A percentile compares a stretch with the other conserved stretches of the same genome.
Evolutionary conservation across 2,113 vertebrate species (phyloP).

Genomic region (Oreochromis niloticus): DNA sequence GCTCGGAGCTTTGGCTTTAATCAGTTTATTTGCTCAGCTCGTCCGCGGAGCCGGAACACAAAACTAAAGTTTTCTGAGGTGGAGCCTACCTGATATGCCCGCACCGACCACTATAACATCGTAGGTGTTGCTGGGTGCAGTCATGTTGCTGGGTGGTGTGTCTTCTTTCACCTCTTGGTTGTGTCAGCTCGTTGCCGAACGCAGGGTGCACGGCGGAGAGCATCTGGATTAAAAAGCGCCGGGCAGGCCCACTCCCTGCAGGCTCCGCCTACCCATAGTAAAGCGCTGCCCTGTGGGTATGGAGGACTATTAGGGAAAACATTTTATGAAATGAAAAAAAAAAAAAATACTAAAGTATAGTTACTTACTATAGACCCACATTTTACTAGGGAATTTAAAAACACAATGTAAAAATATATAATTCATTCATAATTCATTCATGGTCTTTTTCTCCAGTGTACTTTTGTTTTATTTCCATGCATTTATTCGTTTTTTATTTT

Average conservation of each 20-base stretch:
- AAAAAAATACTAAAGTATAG: not conserved
- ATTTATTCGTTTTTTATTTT: not conserved
- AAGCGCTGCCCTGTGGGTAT: not conserved
- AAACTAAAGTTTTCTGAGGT: not conserved
- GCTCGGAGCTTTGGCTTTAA: not conserved
- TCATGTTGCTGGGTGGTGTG: constrained; percentile 68
- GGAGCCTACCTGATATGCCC: constrained; percentile 87
- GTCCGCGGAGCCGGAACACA: no score
- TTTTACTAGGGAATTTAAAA: not conserved
- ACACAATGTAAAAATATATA: not conserved
- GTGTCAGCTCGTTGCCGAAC: not conserved
- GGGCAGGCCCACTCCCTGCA: constrained; percentile 25
- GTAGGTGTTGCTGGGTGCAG: constrained; percentile 69
- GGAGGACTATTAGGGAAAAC: not conserved
- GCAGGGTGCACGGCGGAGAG: constrained; percentile 22
- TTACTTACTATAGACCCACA: no score
- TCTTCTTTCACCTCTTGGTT: not conserved
- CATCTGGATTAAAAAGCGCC: constrained; percentile 61
- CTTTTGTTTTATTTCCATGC: not conserved
- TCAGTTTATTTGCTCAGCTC: not conserved
- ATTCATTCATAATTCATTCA: not conserved
- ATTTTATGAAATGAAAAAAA: not conserved
- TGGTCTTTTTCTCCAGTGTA: not conserved
- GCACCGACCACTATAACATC: constrained; percentile 89
- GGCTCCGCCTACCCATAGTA: constrained; percentile 51